These are phyloP conservation scores for Tapirus terrestris DNA, from an alignment of 2,113 vertebrate genomes.

Conservation along the genomic window DNA sequence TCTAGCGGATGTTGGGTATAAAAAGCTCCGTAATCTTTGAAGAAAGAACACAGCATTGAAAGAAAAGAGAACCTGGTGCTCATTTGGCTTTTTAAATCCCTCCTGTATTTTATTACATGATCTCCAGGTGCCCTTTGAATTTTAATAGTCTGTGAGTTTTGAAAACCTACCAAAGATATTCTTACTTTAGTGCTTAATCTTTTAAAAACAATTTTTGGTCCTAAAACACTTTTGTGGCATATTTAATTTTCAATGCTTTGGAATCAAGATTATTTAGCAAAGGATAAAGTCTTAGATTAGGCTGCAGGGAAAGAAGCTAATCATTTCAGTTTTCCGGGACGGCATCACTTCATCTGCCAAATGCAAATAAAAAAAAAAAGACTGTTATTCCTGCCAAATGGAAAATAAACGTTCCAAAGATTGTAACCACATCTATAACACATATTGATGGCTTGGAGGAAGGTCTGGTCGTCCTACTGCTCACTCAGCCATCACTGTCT, in stretches of 20 bases:
- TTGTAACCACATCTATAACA: background rate
- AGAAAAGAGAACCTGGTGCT: background rate
- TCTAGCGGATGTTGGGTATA: background rate
- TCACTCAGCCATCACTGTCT: background rate
- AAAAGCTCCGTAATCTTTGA: background rate
- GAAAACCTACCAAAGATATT: background rate
- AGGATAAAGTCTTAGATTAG: background rate
- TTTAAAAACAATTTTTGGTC: background rate
- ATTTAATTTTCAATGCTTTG: slow-evolving; percentile 27
- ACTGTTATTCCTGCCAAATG: background rate
- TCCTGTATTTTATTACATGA: too few species aligned
- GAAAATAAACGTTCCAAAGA: slow-evolving; percentile 25
- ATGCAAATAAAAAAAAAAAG: background rate
- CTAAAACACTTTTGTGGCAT: background rate
- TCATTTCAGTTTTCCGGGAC: background rate
- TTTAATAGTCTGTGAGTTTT: background rate
- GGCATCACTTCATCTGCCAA: background rate
- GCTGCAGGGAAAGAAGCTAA: background rate
- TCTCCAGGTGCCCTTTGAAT: background rate
- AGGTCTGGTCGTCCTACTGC: background rate
- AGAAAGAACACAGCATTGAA: background rate
- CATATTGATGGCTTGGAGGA: background rate
- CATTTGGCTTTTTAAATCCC: background rate
- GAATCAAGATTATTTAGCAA: background rate
- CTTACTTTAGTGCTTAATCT: background rate